Conservation (phyloP, 2,797 vertebrate genomes). For the Gallinago nigripennis region DNA sequence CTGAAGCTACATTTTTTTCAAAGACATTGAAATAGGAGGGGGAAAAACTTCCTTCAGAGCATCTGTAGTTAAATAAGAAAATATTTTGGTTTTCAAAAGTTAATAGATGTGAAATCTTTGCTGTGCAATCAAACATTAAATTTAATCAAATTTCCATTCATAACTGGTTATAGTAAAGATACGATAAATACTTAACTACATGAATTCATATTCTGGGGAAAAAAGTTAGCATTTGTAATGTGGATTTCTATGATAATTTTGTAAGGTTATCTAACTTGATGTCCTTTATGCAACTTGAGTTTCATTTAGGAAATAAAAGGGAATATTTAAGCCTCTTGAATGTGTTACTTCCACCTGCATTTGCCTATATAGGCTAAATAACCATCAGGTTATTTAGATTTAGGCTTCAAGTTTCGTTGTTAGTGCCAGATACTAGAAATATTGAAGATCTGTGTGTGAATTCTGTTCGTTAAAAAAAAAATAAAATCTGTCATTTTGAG, state of each 20-base stretch:
- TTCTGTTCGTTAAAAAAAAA: not conserved
- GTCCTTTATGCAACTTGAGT: not conserved
- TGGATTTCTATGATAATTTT: not conserved
- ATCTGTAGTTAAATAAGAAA: not conserved
- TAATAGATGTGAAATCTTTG: not conserved
- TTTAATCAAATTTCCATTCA: not conserved
- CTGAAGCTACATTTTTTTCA: not conserved
- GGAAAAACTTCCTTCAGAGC: not conserved
- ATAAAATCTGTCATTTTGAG: not conserved
- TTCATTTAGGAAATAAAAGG: not conserved
- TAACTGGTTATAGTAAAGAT: not conserved
- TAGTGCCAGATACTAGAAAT: not conserved
- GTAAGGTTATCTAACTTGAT: not conserved
- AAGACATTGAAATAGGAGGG: accelerated
- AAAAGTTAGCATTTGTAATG: not conserved
- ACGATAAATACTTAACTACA: not conserved
- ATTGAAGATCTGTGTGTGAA: not conserved
- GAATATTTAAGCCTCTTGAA: not conserved
- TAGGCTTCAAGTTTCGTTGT: not conserved
- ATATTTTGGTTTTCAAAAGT: not conserved
- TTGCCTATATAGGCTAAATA: not conserved
- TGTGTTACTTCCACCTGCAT: not conserved
- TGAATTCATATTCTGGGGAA: not conserved
- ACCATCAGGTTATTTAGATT: not conserved
- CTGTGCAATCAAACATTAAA: not conserved